Conservation (phyloP, 1,140 invertebrate species). For the Anthonomus grandis region DNA sequence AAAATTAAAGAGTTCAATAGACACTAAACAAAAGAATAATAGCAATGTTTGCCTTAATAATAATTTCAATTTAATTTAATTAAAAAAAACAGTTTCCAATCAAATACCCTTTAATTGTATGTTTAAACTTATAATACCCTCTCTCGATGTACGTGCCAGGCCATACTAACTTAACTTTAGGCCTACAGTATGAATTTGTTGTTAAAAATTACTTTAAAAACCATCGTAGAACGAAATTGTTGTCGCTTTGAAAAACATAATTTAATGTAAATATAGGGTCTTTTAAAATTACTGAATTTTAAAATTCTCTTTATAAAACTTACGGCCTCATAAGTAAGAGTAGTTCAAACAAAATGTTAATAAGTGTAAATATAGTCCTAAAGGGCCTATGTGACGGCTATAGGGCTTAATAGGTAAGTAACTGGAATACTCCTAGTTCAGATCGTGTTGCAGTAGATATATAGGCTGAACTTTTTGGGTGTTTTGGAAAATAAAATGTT, state of each 20-base stretch:
- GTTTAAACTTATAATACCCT: too few species aligned
- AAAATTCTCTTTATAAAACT: background rate
- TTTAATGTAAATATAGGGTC: too few species aligned
- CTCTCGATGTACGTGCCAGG: too few species aligned
- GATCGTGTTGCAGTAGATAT: background rate
- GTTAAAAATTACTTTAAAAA: constrained; percentile 16
- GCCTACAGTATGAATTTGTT: constrained; percentile 12
- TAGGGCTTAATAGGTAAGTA: background rate
- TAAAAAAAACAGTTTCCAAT: background rate
- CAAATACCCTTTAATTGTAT: background rate
- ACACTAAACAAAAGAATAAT: too few species aligned
- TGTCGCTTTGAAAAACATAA: constrained; percentile 6
- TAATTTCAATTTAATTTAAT: background rate
- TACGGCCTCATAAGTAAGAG: constrained; percentile 9
- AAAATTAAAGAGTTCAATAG: too few species aligned
- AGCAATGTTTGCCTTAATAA: too few species aligned
- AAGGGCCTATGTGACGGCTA: background rate
- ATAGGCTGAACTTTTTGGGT: background rate
- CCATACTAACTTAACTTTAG: background rate
- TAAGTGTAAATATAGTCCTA: constrained; percentile 13
- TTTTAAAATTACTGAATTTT: constrained; percentile 3
- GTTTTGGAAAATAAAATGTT: background rate
- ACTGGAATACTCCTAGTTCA: constrained; percentile 13
- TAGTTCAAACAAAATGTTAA: constrained; percentile 14
- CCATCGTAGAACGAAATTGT: constrained; percentile 3